Conservation (phyloP, 1,140 invertebrate species). For the Tachypleus tridentatus region DNA sequence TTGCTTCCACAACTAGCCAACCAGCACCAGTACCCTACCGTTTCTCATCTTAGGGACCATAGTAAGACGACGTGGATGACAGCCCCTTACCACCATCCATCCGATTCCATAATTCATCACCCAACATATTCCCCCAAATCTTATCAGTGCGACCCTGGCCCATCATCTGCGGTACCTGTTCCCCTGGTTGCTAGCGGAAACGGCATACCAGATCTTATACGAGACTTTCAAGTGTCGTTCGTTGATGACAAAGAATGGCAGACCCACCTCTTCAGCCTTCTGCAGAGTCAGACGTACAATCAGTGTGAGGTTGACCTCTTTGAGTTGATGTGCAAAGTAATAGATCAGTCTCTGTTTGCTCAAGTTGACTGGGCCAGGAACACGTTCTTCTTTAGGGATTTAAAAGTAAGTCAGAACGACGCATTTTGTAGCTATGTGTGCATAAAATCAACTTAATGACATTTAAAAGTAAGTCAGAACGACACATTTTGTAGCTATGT, state of each 20-base stretch:
- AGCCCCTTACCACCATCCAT: slow-evolving; percentile 3
- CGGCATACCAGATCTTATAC: slow-evolving; percentile 59
- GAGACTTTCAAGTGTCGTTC: slow-evolving; percentile 69
- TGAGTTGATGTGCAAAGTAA: slow-evolving; percentile 96
- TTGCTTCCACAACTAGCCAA: not conserved
- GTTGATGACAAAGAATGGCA: slow-evolving; percentile 93
- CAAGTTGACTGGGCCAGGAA: slow-evolving; percentile 98
- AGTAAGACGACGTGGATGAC: not conserved
- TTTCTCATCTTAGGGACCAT: slow-evolving; percentile 21
- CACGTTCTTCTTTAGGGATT: slow-evolving; percentile 95
- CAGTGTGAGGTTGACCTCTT: slow-evolving; percentile 94
- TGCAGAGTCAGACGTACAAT: slow-evolving; percentile 92
- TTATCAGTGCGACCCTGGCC: not conserved
- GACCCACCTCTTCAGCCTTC: slow-evolving; percentile 68
- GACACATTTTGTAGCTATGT: slow-evolving; percentile 10
- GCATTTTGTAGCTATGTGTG: slow-evolving; percentile 9
- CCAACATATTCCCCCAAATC: no score
- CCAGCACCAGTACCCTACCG: no score
- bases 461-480: slow-evolving; percentile 42
- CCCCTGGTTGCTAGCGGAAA: not conserved
- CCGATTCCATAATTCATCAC: not conserved
- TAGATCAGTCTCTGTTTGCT: slow-evolving; percentile 95
- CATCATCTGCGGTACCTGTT: not conserved
- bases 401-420: slow-evolving; percentile 63
- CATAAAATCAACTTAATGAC: no score